Percentiles rank a stretch among this genome's conserved stretches.
Evolutionary conservation across 2,888 invertebrate species (phyloP).

Genomic region (Drosophila neonasuta): DNA sequence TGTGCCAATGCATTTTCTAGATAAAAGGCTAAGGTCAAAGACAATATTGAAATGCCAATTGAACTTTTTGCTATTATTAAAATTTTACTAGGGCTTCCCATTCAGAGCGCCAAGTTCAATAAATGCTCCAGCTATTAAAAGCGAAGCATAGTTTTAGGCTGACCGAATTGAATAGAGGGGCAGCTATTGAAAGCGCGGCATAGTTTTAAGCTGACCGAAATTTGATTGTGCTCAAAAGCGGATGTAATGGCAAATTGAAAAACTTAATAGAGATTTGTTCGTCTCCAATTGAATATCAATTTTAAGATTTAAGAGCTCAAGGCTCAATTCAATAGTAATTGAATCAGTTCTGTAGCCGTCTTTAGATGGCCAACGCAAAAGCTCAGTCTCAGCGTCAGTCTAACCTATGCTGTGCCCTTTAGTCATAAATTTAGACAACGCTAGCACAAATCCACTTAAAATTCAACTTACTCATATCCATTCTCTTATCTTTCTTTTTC

Average conservation of each 20-base stretch:
- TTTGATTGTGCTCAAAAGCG: too few species aligned
- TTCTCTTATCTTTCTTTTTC: constrained; percentile 28
- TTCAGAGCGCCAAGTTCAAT: constrained; percentile 14
- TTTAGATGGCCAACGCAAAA: constrained; percentile 1
- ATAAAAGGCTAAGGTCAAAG: constrained; percentile 77
- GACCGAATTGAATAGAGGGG: constrained; percentile 19
- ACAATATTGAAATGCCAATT: constrained; percentile 78
- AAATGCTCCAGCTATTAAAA: constrained; percentile 11
- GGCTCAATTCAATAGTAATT: constrained; percentile 13
- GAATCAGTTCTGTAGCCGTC: constrained; percentile 7
- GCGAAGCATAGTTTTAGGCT: constrained; percentile 13
- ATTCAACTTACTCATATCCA: constrained; percentile 47
- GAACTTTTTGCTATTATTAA: constrained; percentile 74
- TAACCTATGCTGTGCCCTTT: constrained; percentile 11
- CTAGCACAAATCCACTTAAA: constrained; percentile 46
- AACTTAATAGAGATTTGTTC: neutral
- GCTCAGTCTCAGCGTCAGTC: constrained; percentile 3
- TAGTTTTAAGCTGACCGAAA: too few species aligned
- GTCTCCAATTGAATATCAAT: neutral
- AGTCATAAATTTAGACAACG: constrained; percentile 41
- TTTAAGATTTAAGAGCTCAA: neutral
- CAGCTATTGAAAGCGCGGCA: constrained; percentile 21
- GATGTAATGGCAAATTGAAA: too few species aligned
- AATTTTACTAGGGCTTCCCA: constrained; percentile 50
- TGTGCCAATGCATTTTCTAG: constrained; percentile 50